Conservation (phyloP, 2,888 invertebrate species). For the Euzophera pinguis region DNA sequence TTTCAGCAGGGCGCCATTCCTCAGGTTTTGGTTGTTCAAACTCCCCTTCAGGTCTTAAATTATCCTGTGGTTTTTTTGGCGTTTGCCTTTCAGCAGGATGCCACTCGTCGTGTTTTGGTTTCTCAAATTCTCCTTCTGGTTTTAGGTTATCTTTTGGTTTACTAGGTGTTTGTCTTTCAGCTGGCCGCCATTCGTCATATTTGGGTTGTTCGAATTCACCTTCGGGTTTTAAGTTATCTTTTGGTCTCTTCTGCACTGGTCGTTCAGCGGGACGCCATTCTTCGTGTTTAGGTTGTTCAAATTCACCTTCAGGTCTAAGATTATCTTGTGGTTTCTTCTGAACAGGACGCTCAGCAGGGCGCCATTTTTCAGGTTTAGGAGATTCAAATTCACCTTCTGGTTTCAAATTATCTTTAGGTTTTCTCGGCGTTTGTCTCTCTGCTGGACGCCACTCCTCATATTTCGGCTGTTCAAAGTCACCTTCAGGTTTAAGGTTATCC, state of each 20-base stretch:
- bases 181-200: conserved; percentile 53
- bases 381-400: conserved; percentile 80
- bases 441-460: conserved; percentile 64
- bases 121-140: conserved; percentile 74
- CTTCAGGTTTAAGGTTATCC: conserved; percentile 71
- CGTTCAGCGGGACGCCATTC: conserved; percentile 74
- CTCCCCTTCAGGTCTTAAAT: conserved; percentile 76
- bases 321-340: conserved; percentile 79
- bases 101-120: conserved; percentile 51
- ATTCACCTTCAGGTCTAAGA: conserved; percentile 78
- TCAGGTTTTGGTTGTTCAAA: conserved; percentile 60
- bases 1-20: conserved; percentile 51
- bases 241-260: conserved; percentile 70
- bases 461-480: conserved; percentile 54
- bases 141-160: conserved; percentile 73
- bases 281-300: conserved; percentile 58
- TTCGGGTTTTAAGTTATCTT: conserved; percentile 81
- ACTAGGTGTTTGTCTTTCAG: conserved; percentile 46
- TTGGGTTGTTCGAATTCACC: conserved; percentile 77
- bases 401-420: conserved; percentile 72
- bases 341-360: conserved; percentile 50
- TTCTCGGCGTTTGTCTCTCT: conserved; percentile 54
- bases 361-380: conserved; percentile 51
- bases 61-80: conserved; percentile 72
- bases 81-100: conserved; percentile 45